Evolutionary conservation across 2,888 invertebrate species (phyloP).

Genomic region (Dicycla oo): DNA sequence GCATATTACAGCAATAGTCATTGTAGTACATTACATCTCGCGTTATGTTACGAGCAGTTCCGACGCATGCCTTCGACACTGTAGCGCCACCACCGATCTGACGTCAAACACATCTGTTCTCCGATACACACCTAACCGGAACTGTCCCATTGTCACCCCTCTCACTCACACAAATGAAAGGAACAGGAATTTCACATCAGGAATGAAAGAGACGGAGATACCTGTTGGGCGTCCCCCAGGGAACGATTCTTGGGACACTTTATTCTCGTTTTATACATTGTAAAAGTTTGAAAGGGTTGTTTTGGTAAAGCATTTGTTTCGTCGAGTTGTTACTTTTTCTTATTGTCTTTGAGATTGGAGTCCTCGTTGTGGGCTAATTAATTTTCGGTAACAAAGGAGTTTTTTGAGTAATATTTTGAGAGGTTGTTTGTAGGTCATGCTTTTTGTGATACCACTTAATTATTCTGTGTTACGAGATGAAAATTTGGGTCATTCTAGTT

Average conservation of each 20-base stretch:
- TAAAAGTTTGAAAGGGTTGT: constrained; percentile 69
- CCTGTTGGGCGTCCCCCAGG: constrained; percentile 67
- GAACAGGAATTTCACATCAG: constrained; percentile 37
- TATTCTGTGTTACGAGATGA: constrained; percentile 45
- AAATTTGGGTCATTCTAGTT: constrained; percentile 32
- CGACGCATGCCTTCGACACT: constrained; percentile 54
- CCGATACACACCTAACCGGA: constrained; percentile 40
- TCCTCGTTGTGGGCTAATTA: constrained; percentile 67
- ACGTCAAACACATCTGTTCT: constrained; percentile 64
- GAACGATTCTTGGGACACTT: constrained; percentile 62
- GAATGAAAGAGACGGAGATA: constrained; percentile 62
- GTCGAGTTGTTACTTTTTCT: constrained; percentile 63
- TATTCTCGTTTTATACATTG: constrained; percentile 67
- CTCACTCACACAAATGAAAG: constrained; percentile 58
- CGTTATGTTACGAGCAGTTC: constrained; percentile 38
- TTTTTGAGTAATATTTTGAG: constrained; percentile 56
- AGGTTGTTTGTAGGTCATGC: constrained; percentile 54
- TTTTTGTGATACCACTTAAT: constrained; percentile 52
- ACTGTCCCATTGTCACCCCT: constrained; percentile 47
- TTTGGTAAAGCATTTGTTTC: constrained; percentile 59
- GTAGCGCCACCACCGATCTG: constrained; percentile 45
- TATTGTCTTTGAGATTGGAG: constrained; percentile 56
- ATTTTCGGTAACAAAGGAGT: constrained; percentile 64
- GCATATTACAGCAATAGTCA: constrained; percentile 42
- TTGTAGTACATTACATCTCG: constrained; percentile 20